Conservation (phyloP, 2,888 invertebrate genomes). For the Cephus spinipes region DNA sequence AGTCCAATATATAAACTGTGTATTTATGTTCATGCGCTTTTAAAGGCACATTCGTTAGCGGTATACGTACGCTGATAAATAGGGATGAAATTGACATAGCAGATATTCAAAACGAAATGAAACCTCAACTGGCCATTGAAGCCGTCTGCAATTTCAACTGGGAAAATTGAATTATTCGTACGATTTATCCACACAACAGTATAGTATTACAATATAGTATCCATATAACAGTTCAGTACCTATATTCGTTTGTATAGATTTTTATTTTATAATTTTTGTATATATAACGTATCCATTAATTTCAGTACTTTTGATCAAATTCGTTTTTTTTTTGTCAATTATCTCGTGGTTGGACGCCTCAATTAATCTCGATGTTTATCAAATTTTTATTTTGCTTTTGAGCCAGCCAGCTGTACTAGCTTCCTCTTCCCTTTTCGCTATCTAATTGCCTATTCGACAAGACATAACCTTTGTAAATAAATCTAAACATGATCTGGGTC, state of each 20-base stretch:
- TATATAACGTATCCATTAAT: background rate
- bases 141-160: slow-evolving; percentile 30
- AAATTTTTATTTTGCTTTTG: background rate
- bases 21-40: background rate
- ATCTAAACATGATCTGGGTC: background rate
- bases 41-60: background rate
- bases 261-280: background rate
- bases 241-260: background rate
- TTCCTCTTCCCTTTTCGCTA: too few species aligned
- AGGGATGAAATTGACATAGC: background rate
- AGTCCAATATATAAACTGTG: background rate
- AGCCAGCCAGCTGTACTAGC: too few species aligned
- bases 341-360: too few species aligned
- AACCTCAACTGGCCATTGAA: background rate
- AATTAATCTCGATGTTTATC: background rate
- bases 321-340: too few species aligned
- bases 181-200: background rate
- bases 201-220: background rate
- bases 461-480: too few species aligned
- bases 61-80: background rate
- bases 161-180: slow-evolving; percentile 40
- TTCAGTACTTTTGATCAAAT: too few species aligned
- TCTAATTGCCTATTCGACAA: too few species aligned
- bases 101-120: background rate
- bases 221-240: background rate